Evolutionary conservation across 2,113 vertebrate species (phyloP).

Genomic region (Ophiodon elongatus): DNA sequence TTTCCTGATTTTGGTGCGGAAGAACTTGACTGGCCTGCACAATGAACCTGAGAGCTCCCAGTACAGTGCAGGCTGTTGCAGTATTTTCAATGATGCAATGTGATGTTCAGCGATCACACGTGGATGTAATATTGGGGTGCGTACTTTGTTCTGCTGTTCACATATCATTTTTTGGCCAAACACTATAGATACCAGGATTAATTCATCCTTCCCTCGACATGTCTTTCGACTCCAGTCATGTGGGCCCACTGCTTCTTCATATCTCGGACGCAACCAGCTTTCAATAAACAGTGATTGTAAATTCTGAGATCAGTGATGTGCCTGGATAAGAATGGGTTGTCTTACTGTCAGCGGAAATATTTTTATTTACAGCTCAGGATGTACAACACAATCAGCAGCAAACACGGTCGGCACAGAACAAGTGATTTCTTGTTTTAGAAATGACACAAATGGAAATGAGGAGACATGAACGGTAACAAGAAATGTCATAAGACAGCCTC

Average conservation of each 20-base stretch:
- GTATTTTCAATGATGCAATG: neutral
- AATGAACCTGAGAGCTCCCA: neutral
- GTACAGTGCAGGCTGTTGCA: neutral
- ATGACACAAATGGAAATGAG: slow-evolving; percentile 3
- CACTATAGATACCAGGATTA: neutral
- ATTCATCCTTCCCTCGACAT: neutral
- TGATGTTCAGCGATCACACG: neutral
- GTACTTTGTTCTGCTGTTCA: neutral
- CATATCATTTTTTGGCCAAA: neutral
- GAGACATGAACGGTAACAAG: neutral
- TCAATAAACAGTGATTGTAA: neutral
- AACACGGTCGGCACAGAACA: neutral
- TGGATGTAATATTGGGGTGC: neutral
- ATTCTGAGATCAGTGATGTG: neutral
- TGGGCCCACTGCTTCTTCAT: neutral
- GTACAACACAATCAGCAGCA: slow-evolving; percentile 63
- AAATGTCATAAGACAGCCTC: slow-evolving; percentile 33
- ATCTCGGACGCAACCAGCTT: neutral
- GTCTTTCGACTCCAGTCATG: neutral
- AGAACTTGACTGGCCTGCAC: neutral
- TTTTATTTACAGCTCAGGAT: slow-evolving; percentile 81
- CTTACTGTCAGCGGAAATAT: slow-evolving; percentile 66
- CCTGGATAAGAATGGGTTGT: neutral
- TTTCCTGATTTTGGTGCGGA: neutral
- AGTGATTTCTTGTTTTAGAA: slow-evolving; percentile 1